Evolutionary conservation across 2,888 invertebrate species (phyloP), one percentile per base, ranked within the genome.

Genomic region (Esperia sulphurella): DNA sequence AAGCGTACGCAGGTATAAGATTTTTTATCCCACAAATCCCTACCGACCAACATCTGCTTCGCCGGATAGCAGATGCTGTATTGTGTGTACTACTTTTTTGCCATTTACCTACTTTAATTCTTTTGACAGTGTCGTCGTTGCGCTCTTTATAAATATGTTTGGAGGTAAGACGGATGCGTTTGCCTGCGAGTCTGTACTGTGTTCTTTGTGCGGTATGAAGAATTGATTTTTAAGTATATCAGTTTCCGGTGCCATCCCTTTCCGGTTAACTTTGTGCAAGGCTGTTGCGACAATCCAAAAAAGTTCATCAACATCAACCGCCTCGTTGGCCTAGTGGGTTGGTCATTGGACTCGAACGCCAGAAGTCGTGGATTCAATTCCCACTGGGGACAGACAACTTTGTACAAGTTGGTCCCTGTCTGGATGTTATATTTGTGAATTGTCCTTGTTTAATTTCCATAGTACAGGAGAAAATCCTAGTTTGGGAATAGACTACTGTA

Each of bases 201-300:
- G 38, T 56, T 47, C 48, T 44, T 54, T 49, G 49, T 51, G 47
- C 50, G 54, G 58, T 61, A 59, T 57, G 57, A 57, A 64, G 71
- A 76, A 79, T 77, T 71, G 71, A 75, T 80, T 77, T 78, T 75
- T 69, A 66, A 71, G 68, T 74, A 73, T 76, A 68, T 75, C 74
- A 63, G 65, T 75, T 71, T 79, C 75, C 78, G 75, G 66, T 58
- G 63, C 30, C 8, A 62, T 61, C 59, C 59, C 57, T 59, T 63
- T 61, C 53, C 55, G 58, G 53, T 50, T n/a, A n/a, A n/a, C n/a
- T n/a, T n/a, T n/a, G n/a, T n/a, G n/a, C n/a, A n/a, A n/a, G n/a
- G n/a, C n/a, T n/a, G n/a, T n/a, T n/a, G n/a, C n/a, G n/a, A n/a
- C n/a, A n/a, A n/a, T n/a, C n/a, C n/a, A n/a, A n/a, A n/a, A n/a